phyloP scores from a whole-genome alignment of 2,797 vertebrate species.

The Urophycis tenuis region DNA sequence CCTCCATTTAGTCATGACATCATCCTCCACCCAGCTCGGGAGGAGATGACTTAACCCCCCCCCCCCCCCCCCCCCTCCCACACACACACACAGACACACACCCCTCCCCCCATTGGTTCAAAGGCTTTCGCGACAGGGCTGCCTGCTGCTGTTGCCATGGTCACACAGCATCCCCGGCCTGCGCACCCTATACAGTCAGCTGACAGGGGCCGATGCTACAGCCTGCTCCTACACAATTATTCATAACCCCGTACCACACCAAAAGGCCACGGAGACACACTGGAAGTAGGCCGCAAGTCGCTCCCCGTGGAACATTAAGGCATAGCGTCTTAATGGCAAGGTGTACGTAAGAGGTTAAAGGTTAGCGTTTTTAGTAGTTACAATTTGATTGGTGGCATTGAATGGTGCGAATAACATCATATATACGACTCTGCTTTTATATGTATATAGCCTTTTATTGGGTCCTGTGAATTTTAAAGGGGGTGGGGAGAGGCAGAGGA shows the following conservation, averaged over 20 bases:
- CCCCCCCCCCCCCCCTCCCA: background rate
- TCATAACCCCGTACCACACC: background rate
- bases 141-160: conserved; percentile 64
- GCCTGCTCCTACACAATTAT: conserved; percentile 32
- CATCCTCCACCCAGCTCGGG: conserved; percentile 52
- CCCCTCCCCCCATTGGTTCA: conserved; percentile 48
- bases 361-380: background rate
- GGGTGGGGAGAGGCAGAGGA: background rate
- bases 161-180: conserved; percentile 48
- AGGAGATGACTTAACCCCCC: conserved; percentile 44
- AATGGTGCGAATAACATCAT: background rate
- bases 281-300: background rate
- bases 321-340: background rate
- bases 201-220: conserved; percentile 20
- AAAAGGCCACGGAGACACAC: background rate
- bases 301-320: background rate
- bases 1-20: conserved; percentile 60
- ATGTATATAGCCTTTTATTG: background rate
- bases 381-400: background rate
- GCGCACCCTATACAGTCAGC: conserved; percentile 41
- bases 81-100: background rate
- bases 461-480: background rate
- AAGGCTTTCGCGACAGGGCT: conserved; percentile 17
- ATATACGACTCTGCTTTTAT: background rate
- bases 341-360: background rate